Conservation (phyloP, 2,888 invertebrate genomes). For the Exocentrus adspersus region DNA sequence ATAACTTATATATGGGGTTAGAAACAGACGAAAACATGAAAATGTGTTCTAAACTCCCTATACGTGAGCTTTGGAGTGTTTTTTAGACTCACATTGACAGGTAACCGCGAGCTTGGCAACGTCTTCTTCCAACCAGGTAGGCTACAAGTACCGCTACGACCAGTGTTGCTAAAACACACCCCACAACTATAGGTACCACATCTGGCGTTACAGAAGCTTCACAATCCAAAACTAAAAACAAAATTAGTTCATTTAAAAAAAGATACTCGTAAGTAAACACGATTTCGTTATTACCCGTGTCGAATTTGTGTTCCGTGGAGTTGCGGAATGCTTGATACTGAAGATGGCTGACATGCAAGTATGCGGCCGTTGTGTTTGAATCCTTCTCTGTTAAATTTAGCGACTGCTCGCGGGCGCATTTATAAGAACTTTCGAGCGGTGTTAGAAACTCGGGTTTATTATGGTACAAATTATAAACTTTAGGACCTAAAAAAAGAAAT, state of each 20-base stretch:
- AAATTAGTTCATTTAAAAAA: too few relatives aligned
- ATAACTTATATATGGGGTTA: background rate
- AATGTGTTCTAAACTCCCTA: constrained; percentile 35
- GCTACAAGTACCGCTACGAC: constrained; percentile 92
- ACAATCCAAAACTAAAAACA: constrained; percentile 75
- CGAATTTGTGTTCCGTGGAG: constrained; percentile 68
- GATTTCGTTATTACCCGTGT: constrained; percentile 65
- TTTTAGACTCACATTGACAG: constrained; percentile 79
- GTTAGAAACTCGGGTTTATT: constrained; percentile 68
- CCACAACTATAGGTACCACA: constrained; percentile 96
- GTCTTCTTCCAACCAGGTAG: constrained; percentile 91
- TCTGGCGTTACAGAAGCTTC: constrained; percentile 78
- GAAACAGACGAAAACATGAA: background rate
- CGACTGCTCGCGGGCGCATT: constrained; percentile 71
- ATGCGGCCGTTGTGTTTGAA: constrained; percentile 59
- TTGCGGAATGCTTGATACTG: constrained; percentile 80
- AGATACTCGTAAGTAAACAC: background rate
- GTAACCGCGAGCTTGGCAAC: constrained; percentile 85
- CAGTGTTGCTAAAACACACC: constrained; percentile 88
- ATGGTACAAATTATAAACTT: constrained; percentile 55
- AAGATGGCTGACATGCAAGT: constrained; percentile 69
- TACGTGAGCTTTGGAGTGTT: constrained; percentile 48
- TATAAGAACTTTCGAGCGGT: constrained; percentile 76
- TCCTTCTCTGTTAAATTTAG: constrained; percentile 66
- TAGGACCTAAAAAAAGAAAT: background rate